Conservation (phyloP, 2,888 invertebrate genomes). For the Pammene fasciana region DNA sequence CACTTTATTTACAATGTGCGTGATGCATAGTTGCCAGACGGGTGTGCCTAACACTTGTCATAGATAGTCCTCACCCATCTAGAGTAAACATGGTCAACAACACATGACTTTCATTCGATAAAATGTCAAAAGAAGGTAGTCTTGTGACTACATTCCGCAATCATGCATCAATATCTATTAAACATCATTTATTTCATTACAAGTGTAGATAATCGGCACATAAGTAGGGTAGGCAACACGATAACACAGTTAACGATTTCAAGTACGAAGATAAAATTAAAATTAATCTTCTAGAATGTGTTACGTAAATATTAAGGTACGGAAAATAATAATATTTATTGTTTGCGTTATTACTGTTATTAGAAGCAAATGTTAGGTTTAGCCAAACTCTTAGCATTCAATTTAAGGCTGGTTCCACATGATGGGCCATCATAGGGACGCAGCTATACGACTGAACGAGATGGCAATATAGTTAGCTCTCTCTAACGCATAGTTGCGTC, state of each 20-base stretch:
- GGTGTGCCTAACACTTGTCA: too few species aligned
- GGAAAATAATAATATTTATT: not conserved
- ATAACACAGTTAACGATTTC: slow-evolving; percentile 38
- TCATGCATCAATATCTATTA: slow-evolving; percentile 26
- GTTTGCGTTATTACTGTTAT: not conserved
- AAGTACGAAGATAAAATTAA: slow-evolving; percentile 38
- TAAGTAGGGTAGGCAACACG: slow-evolving; percentile 39
- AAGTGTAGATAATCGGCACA: slow-evolving; percentile 33
- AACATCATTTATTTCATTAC: slow-evolving; percentile 20
- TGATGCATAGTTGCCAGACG: too few species aligned
- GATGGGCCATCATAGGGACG: too few species aligned
- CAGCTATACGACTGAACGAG: too few species aligned
- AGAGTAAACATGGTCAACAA: not conserved
- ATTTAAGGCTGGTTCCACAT: too few species aligned
- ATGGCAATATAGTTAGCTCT: too few species aligned
- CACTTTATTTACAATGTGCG: too few species aligned
- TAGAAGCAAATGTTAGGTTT: too few species aligned
- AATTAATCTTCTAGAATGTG: slow-evolving; percentile 37
- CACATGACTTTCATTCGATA: not conserved
- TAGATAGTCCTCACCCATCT: too few species aligned
- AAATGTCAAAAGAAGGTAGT: not conserved
- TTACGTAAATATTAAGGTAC: slow-evolving; percentile 31
- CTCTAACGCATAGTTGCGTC: too few species aligned
- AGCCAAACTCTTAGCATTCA: too few species aligned
- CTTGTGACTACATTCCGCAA: slow-evolving; percentile 22